Conservation (phyloP, 2,113 vertebrate species). For the Corynorhinus townsendii region DNA sequence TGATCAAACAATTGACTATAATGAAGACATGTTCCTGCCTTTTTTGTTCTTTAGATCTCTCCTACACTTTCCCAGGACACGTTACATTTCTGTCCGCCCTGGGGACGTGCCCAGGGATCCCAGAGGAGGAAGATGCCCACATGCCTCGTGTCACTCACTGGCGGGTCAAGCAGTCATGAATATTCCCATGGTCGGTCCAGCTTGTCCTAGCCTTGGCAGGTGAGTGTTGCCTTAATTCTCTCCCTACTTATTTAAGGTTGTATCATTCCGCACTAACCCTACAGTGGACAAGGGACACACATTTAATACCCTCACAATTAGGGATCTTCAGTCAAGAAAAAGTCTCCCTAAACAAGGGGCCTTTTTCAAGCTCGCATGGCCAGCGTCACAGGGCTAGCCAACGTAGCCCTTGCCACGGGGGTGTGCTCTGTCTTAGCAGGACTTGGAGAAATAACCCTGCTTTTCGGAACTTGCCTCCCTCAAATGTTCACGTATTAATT, state of each 20-base stretch:
- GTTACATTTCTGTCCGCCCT: neutral
- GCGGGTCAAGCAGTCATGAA: neutral
- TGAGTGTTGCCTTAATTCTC: neutral
- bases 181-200: neutral
- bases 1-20: slow-evolving; percentile 15
- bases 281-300: neutral
- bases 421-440: neutral
- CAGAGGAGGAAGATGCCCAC: neutral
- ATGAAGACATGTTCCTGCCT: neutral
- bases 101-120: neutral
- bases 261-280: neutral
- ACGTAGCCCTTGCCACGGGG: neutral
- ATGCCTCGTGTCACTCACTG: neutral
- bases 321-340: neutral
- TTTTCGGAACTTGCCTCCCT: neutral
- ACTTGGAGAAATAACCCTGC: neutral
- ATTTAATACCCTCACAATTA: neutral
- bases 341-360: neutral
- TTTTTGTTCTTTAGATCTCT: slow-evolving; percentile 28
- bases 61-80: neutral
- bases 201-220: neutral
- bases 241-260: neutral
- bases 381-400: neutral
- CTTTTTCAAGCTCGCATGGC: neutral
- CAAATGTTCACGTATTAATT: neutral